These are phyloP conservation scores for Sympetrum striolatum DNA, from an alignment of 2,888 invertebrate genomes.

Conservation along the genomic window DNA sequence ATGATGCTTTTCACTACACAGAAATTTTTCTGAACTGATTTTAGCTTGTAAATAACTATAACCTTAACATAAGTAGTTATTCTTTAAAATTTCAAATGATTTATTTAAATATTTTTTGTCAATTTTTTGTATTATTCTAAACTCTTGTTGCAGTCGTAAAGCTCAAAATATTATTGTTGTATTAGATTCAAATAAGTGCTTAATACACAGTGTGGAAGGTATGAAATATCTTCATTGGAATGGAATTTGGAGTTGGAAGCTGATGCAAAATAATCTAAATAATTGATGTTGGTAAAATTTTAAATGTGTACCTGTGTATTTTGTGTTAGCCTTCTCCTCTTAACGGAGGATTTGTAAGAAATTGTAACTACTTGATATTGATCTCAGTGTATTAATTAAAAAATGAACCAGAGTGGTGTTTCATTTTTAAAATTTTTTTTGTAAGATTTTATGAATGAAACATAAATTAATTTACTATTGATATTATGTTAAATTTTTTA, in stretches of 20 bases:
- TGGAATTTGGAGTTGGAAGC: not conserved
- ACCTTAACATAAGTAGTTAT: not conserved
- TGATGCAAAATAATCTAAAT: slow-evolving; percentile 24
- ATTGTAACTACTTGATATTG: slow-evolving; percentile 36
- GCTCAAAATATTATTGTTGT: slow-evolving; percentile 25
- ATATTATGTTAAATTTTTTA: not conserved
- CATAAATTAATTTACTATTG: not conserved
- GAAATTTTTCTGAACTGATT: slow-evolving; percentile 9
- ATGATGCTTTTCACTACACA: slow-evolving; percentile 11
- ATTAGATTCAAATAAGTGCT: slow-evolving; percentile 22
- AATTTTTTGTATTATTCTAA: slow-evolving; percentile 5
- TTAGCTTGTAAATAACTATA: slow-evolving; percentile 26
- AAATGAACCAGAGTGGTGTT: not conserved
- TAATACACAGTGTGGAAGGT: not conserved
- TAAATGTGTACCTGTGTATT: slow-evolving; percentile 25
- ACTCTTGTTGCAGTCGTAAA: slow-evolving; percentile 23
- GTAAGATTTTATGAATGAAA: not conserved
- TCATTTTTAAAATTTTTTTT: not conserved
- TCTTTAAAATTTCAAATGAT: slow-evolving; percentile 7
- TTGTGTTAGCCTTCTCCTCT: slow-evolving; percentile 35
- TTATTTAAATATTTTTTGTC: slow-evolving; percentile 33
- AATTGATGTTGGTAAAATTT: slow-evolving; percentile 34
- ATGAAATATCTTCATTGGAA: not conserved
- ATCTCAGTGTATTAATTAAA: slow-evolving; percentile 43
- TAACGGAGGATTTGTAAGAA: slow-evolving; percentile 27